Evolutionary conservation across 2,888 invertebrate genomes (phyloP), one percentile per base, ranked within the genome.

Genomic region (Eustalomyia histrio): DNA sequence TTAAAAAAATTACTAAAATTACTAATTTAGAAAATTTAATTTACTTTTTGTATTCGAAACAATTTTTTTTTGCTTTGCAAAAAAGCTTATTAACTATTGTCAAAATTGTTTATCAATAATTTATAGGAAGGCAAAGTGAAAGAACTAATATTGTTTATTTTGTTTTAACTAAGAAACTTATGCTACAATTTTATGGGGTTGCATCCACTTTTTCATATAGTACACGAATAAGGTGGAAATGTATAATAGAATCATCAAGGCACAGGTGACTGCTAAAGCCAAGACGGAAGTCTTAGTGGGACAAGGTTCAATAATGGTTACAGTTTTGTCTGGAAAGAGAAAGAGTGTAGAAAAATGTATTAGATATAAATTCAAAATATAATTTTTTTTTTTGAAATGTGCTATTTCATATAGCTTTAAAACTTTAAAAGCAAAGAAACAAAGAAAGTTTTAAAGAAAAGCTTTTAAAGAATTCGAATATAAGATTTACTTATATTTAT

Each of bases 251-350:
- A 97, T 94, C 87, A 98, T 92, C 81, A 97, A 93, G 76, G 97
- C 97, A 90, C 97, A 97, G 71, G 97, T 97, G 33, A 97, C 97
- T 81, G 97, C 97, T 79, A 98, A 92, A 43, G 97, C 95, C 85
- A 97, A 91, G n/a, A 98, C 96, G 7, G 97, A 97, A 29, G 96
- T 95, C 91, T 96, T 96, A 87, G 97, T 97, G 61, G 97, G 97
- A 89, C 97, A 97, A 14, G 96, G 96, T 90, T 97, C 97, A 85
- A 96, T 94, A 84, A 97, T 96, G 84, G 96, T 96, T 84, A 97
- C 96, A 72, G 96, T 97, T 92, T 96, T 96, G 90, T 96, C 96
- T 96, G 92, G 1, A 92, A 50, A 69, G 9, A 63, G 35, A 68
- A 12, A 57, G 14, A 39, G 10, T 0, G 33, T 9, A 60, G 24